Conservation (phyloP, 2,797 vertebrate genomes). For the Catharus ustulatus region DNA sequence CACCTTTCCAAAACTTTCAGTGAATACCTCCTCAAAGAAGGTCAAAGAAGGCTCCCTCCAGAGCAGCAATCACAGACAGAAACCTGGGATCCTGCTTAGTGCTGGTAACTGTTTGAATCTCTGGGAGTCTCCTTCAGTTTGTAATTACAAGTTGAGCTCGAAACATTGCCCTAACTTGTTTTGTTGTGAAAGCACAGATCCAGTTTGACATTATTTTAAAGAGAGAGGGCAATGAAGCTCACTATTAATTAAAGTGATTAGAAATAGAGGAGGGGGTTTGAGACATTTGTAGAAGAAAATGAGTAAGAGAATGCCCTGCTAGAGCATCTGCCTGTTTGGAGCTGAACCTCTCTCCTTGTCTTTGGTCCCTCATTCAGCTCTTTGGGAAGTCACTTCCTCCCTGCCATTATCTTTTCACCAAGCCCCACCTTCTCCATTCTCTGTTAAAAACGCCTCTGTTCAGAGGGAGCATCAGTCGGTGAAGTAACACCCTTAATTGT, state of each 20-base stretch:
- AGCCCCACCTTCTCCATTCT: not conserved
- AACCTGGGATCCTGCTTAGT: conserved; percentile 5
- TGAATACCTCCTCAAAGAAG: not conserved
- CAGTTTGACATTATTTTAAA: conserved; percentile 50
- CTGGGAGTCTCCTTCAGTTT: conserved; percentile 64
- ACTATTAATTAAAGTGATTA: not conserved
- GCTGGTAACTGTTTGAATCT: conserved; percentile 47
- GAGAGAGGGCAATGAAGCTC: not conserved
- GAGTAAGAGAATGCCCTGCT: not conserved
- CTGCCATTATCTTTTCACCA: not conserved
- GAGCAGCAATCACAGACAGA: not conserved
- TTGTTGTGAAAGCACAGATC: conserved; percentile 55
- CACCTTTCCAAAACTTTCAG: not conserved
- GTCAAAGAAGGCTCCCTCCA: not conserved
- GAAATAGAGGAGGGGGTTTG: not conserved
- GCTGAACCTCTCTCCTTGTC: not conserved
- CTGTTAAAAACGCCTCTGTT: not conserved
- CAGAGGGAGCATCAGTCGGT: not conserved
- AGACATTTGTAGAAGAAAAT: not conserved
- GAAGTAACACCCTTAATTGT: not conserved
- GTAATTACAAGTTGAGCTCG: conserved; percentile 61
- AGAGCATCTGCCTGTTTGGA: not conserved
- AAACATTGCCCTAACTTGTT: conserved; percentile 58
- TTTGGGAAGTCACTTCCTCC: not conserved
- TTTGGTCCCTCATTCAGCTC: not conserved